Conservation (phyloP, 2,888 invertebrate genomes). For the Calameuta filiformis region DNA sequence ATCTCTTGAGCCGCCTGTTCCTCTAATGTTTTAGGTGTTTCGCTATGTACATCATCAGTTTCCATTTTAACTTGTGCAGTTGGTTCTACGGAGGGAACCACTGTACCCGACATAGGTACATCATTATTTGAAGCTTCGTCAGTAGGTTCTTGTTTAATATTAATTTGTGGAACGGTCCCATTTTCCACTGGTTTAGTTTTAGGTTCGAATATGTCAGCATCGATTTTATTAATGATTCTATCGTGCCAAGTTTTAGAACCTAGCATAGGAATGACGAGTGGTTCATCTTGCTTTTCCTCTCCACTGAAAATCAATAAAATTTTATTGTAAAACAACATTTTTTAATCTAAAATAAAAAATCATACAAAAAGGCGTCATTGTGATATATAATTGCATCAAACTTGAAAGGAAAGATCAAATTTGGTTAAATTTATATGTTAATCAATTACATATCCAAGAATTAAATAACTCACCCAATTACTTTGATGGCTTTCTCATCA, state of each 20-base stretch:
- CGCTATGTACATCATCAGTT: slow-evolving; percentile 26
- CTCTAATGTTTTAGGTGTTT: slow-evolving; percentile 68
- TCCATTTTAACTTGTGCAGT: slow-evolving; percentile 43
- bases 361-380: not conserved
- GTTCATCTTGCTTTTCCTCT: slow-evolving; percentile 68
- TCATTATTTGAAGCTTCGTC: slow-evolving; percentile 30
- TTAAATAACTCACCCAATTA: slow-evolving; percentile 73
- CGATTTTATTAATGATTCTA: slow-evolving; percentile 67
- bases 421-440: slow-evolving; percentile 19
- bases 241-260: slow-evolving; percentile 58
- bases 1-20: slow-evolving; percentile 81
- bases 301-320: slow-evolving; percentile 64
- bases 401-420: no score
- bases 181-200: slow-evolving; percentile 30
- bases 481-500: slow-evolving; percentile 81
- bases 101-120: slow-evolving; percentile 6
- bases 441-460: not conserved
- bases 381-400: not conserved
- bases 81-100: slow-evolving; percentile 20
- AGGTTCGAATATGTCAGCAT: slow-evolving; percentile 63
- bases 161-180: not conserved
- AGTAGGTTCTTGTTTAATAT: slow-evolving; percentile 35
- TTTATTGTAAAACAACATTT: not conserved
- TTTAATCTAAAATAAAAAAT: not conserved
- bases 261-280: slow-evolving; percentile 75